Evolutionary conservation across 37 sponge, comb jelly and placozoan species (phyloP).

Genomic region (Spongilla lacustris): DNA sequence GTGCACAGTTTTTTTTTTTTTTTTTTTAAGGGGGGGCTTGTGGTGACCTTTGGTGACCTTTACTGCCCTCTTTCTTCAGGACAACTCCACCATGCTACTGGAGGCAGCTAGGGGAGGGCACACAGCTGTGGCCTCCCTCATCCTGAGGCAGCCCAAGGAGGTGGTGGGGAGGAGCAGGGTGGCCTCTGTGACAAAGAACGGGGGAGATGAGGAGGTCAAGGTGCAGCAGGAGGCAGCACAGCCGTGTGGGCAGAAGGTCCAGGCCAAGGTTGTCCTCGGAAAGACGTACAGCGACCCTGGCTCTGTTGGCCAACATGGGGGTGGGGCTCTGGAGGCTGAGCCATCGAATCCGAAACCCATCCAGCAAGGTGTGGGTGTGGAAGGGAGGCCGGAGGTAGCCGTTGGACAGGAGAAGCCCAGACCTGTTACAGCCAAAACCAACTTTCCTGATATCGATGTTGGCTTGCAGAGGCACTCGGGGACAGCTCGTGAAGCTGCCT

Average conservation of each 20-base stretch:
- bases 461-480: neutral
- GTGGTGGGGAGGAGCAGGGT: neutral
- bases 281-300: neutral
- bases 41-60: too few relatives aligned
- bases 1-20: too few relatives aligned
- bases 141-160: conserved; percentile 61
- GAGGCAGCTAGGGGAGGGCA: conserved; percentile 87
- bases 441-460: neutral
- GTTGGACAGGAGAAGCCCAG: neutral
- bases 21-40: too few relatives aligned
- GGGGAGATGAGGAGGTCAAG: neutral
- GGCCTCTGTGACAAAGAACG: conserved; percentile 2
- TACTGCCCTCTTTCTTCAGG: conserved; percentile 30
- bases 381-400: neutral
- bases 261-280: neutral
- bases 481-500: neutral
- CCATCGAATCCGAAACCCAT: neutral
- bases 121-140: conserved; percentile 70
- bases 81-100: conserved; percentile 82
- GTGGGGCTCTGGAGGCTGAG: neutral
- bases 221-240: neutral
- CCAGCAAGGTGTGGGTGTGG: neutral
- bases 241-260: neutral
- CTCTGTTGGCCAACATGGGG: neutral
- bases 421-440: neutral